Conservation (phyloP, 2,888 invertebrate species). For the Tenthredo amoena region DNA sequence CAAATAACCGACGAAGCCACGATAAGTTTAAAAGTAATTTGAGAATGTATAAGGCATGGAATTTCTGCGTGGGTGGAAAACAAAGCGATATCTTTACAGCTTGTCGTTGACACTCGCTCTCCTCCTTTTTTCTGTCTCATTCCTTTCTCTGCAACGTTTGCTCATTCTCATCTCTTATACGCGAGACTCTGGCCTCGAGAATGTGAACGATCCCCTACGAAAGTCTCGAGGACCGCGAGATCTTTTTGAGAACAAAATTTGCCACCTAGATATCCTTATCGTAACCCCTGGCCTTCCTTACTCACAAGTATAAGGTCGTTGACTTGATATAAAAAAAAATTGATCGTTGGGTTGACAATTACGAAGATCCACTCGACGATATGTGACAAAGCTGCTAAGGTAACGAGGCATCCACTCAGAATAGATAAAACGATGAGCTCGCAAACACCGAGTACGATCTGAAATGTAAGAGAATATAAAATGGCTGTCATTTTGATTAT, state of each 20-base stretch:
- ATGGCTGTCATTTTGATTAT: not conserved
- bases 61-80: slow-evolving; percentile 35
- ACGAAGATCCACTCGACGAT: slow-evolving; percentile 65
- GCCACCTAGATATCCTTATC: slow-evolving; percentile 25
- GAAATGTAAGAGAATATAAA: slow-evolving; percentile 24
- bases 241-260: not conserved
- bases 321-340: slow-evolving; percentile 62
- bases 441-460: slow-evolving; percentile 60
- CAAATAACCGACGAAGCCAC: not conserved
- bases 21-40: slow-evolving; percentile 30
- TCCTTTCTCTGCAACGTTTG: slow-evolving; percentile 1
- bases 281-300: slow-evolving; percentile 53
- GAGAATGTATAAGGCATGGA: slow-evolving; percentile 27
- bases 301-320: slow-evolving; percentile 67
- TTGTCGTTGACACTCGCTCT: slow-evolving; percentile 15
- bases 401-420: slow-evolving; percentile 64
- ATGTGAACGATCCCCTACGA: not conserved
- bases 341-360: slow-evolving; percentile 62
- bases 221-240: not conserved
- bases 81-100: slow-evolving; percentile 39
- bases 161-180: not conserved
- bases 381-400: slow-evolving; percentile 64
- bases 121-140: slow-evolving; percentile 1
- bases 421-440: slow-evolving; percentile 63
- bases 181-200: not conserved